Evolutionary conservation across 1,140 invertebrate genomes (phyloP), one percentile per base, ranked within the genome.

Genomic region (Drosophila ananassae): DNA sequence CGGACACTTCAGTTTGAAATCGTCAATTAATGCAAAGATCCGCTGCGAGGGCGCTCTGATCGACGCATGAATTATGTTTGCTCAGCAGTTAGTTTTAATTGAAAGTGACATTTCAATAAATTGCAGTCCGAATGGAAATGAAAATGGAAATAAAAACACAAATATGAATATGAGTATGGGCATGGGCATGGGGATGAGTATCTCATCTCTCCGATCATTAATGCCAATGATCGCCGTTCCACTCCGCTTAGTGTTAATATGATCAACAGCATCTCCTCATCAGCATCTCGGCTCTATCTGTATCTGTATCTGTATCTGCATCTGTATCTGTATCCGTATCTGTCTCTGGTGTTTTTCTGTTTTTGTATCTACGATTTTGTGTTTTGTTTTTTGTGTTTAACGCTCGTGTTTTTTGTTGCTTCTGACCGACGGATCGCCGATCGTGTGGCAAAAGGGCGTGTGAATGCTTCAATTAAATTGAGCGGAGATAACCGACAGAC

Each of bases 101-200:
- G 72, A 89, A 89, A 77, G 83, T 89, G 83, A 89, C 83, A 89
- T 89, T 89, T 89, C 83, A 89, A 89, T 89, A 89, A 85, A 89
- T 89, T 89, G 69, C 53, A 53, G 37, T 54, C 53, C 21, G 48
- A 10, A 47, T 1, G 22, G 13, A 44, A 44, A 44, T 39, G 5
- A 12, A 32, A 51, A 28, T 39, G 62, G 25, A 28, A 10, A 48
- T 1, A 9, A 17, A 46, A 46, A 46, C 13, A 3, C 9, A 32
- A 51, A 28, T 39, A 62, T 28, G 30, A 47, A 62, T 63, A 47
- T 64, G 61, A 28, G n/a, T 47, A 32, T 32, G 9, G 21, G 5
- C 3, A 10, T 22, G 44, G 21, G 60, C 17, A 30, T 60, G 64
- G 56, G 61, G 24, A 5, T 17, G 63, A 34, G 63, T 44, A 64